Evolutionary conservation across 2,113 vertebrate species (phyloP), one percentile per base, ranked within the genome.

Genomic region (Isichthys henryi): DNA sequence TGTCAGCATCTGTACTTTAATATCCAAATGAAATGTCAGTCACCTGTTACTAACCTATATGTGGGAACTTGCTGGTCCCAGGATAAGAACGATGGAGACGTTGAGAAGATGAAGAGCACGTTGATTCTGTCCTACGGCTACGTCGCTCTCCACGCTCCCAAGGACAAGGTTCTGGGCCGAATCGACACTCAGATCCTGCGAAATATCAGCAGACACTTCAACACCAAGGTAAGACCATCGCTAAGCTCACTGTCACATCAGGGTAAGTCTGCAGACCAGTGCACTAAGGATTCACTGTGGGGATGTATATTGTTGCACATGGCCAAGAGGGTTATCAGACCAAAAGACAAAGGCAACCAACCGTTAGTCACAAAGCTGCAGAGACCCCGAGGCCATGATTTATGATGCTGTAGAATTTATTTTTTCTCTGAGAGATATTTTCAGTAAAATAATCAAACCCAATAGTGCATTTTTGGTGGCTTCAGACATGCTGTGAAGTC

Each of bases 81-180:
- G 98, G 98, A 98, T 23, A 97, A 97, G 1, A 96, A 95, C 0
- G 97, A 98, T 8, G 94, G 91, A 0, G 97, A 98, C 8, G 92
- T 96, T 0, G 98, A 98, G 93, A 98, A 96, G 84, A 96, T 97
- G 13, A 98, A 96, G 94, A 96, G 97, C 88, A 94, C 96, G 0
- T 94, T 98, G 77, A 97, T 98, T 93, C 91, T 99, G 84, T 99
- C 97, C 91, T 99, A 98, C 0, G 98, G 98, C 0, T 95, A 96
- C 0, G 96, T 98, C 56, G 97, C 97, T 0, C 77, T 93, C 0
- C 93, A 92, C 0, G 98, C 97, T 0, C 97, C 98, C 5, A 92
- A 92, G 0, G 97, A 98, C 56, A 96, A 96, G 92, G 92, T 99
- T 88, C 95, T 98, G 21, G 88, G 94, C 91, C 93, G 94, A 49